Percentiles rank a stretch among this genome's conserved stretches.
Conservation (phyloP, 2,888 invertebrate species). For the Chrysomela aeneicollis region DNA sequence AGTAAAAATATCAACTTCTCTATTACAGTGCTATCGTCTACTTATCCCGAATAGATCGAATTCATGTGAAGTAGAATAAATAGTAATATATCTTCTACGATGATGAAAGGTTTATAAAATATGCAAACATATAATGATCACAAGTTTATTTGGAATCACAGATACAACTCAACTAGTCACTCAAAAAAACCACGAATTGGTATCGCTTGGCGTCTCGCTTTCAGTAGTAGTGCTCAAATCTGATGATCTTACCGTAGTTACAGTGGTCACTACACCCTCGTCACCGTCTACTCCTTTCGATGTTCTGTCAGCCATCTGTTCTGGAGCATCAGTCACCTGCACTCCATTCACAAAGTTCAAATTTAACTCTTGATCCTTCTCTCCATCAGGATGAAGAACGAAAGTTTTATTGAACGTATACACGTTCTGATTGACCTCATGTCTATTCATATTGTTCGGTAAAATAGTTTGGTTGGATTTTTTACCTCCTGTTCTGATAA, state of each 20-base stretch:
- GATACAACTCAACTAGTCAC: not conserved
- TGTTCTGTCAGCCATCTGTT: not conserved
- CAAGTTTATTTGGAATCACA: slow-evolving; percentile 8
- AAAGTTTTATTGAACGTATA: slow-evolving; percentile 33
- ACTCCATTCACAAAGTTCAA: slow-evolving; percentile 46
- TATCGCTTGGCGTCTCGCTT: slow-evolving; percentile 34
- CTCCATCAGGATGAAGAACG: slow-evolving; percentile 29
- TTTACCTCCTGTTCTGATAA: slow-evolving; percentile 23
- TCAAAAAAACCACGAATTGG: slow-evolving; percentile 30
- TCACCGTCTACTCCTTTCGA: not conserved
- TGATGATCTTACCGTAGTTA: slow-evolving; percentile 14
- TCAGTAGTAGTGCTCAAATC: slow-evolving; percentile 33
- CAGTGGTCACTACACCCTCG: not conserved
- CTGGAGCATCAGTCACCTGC: slow-evolving; percentile 36
- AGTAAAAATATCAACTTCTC: too few species aligned
- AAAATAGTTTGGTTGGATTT: slow-evolving; percentile 21
- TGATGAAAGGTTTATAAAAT: not conserved
- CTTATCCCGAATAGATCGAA: too few species aligned
- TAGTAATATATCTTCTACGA: too few species aligned
- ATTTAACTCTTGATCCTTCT: slow-evolving; percentile 34
- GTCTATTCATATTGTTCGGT: slow-evolving; percentile 21
- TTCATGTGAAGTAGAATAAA: too few species aligned
- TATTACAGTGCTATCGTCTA: too few species aligned
- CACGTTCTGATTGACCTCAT: slow-evolving; percentile 23
- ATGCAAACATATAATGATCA: not conserved